Percentiles rank a stretch among this genome's conserved stretches.
Conservation (phyloP, 2,113 vertebrate genomes). For the Galemys pyrenaicus region DNA sequence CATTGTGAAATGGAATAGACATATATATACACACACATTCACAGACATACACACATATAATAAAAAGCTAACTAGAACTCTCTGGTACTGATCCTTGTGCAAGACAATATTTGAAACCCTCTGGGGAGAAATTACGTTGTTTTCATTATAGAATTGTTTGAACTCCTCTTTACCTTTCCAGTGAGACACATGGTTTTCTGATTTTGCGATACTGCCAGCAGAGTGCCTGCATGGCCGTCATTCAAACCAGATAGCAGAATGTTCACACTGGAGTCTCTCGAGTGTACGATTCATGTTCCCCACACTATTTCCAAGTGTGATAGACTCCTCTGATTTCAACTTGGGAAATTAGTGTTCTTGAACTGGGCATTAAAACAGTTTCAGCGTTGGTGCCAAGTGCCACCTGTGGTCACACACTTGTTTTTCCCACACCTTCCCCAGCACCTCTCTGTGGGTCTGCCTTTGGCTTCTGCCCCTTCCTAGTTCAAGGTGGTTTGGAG, state of each 20-base stretch:
- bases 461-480: not conserved
- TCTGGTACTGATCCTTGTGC: not conserved
- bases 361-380: not conserved
- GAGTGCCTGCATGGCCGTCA: not conserved
- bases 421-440: slow-evolving; percentile 57
- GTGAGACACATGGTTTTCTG: not conserved
- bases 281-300: slow-evolving; percentile 53
- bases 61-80: not conserved
- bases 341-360: slow-evolving; percentile 48
- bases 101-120: not conserved
- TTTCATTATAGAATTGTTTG: not conserved
- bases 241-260: not conserved
- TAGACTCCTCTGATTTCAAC: not conserved
- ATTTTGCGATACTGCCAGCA: not conserved
- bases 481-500: not conserved
- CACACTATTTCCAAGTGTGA: slow-evolving; percentile 67
- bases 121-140: not conserved
- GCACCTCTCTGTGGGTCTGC: not conserved
- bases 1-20: not conserved
- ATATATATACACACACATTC: too few relatives aligned
- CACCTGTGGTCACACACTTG: slow-evolving; percentile 58
- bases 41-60: too few relatives aligned
- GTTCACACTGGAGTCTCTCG: slow-evolving; percentile 61
- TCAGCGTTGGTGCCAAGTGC: slow-evolving; percentile 54
- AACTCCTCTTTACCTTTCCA: slow-evolving; percentile 1